Conservation (phyloP, 2,888 invertebrate species). For the Tipula vernalis region DNA sequence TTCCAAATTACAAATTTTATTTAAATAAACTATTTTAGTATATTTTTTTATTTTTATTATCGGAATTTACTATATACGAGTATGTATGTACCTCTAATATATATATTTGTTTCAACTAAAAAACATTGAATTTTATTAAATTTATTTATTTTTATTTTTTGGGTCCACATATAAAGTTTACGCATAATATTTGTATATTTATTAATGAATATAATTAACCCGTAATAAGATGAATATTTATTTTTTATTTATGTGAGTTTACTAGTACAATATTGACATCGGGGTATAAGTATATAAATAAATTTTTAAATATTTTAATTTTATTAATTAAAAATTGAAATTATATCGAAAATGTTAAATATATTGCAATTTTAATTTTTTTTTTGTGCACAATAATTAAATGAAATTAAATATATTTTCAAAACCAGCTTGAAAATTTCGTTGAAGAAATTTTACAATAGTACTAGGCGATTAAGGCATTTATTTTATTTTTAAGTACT, state of each 20-base stretch:
- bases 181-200: not conserved
- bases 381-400: not conserved
- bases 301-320: not conserved
- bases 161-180: not conserved
- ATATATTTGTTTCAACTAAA: not conserved
- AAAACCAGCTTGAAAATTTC: conserved; percentile 4
- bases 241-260: not conserved
- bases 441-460: not conserved
- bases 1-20: not conserved
- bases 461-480: not conserved
- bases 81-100: not conserved
- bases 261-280: not conserved
- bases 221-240: not conserved
- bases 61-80: not conserved
- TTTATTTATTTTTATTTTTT: not conserved
- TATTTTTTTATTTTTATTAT: not conserved
- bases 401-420: not conserved
- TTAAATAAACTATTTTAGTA: not conserved
- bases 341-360: not conserved
- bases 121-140: not conserved
- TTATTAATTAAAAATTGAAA: not conserved
- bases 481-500: not conserved
- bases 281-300: not conserved
- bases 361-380: not conserved
- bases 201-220: not conserved